Conservation (phyloP, 2,797 vertebrate species). For the Rhincodon typus region DNA sequence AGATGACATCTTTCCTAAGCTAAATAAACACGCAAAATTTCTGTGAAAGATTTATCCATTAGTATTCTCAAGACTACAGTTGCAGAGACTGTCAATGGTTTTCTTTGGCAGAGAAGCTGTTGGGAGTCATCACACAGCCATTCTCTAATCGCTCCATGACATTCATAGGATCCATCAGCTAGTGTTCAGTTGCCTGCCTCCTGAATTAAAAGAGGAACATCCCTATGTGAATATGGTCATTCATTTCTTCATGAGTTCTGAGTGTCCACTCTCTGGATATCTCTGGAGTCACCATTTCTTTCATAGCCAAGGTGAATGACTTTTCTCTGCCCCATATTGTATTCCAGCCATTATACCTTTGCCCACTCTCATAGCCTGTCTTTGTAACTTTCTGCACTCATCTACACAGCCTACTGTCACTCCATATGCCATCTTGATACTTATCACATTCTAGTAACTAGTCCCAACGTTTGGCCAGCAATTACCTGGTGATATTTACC, state of each 20-base stretch:
- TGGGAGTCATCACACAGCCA: background rate
- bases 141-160: background rate
- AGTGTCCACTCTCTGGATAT: background rate
- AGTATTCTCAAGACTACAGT: background rate
- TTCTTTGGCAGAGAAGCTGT: background rate
- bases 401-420: background rate
- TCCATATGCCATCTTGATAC: background rate
- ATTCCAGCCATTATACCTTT: background rate
- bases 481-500: background rate
- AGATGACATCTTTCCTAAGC: background rate
- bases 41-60: background rate
- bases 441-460: no score
- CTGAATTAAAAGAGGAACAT: background rate
- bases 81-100: background rate
- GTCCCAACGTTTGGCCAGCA: background rate
- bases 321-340: background rate
- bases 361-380: background rate
- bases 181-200: background rate
- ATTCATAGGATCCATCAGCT: background rate
- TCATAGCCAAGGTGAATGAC: background rate
- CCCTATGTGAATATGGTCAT: background rate
- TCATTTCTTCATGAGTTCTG: background rate
- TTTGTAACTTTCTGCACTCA: background rate
- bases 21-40: background rate
- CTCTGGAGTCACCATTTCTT: background rate